Conservation (phyloP, 2,797 vertebrate genomes). For the Heterohyrax brucei region DNA sequence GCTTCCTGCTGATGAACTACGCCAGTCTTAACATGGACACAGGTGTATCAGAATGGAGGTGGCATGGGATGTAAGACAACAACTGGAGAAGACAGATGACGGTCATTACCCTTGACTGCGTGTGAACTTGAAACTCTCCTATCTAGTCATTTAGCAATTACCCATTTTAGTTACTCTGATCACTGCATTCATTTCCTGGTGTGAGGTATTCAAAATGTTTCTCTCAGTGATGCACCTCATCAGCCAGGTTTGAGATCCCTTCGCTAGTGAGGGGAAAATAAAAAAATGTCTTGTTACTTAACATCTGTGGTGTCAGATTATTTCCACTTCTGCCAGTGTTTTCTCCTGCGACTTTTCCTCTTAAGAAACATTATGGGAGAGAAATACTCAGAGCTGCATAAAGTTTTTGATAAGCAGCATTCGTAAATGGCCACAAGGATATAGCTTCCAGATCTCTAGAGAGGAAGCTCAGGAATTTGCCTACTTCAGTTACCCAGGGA, state of each 20-base stretch:
- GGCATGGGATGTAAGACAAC: neutral
- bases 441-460: slow-evolving; percentile 16
- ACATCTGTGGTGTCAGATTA: neutral
- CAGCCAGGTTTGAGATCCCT: neutral
- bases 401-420: neutral
- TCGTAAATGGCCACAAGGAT: neutral
- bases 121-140: neutral
- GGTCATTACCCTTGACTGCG: neutral
- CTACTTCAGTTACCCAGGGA: neutral
- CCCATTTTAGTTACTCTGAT: neutral
- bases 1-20: neutral
- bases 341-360: neutral
- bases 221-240: neutral
- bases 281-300: neutral
- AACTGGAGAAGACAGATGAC: neutral
- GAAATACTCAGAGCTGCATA: neutral
- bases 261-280: neutral
- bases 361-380: neutral
- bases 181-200: neutral
- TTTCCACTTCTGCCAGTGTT: neutral
- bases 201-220: neutral
- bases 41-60: neutral
- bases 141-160: neutral
- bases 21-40: neutral
- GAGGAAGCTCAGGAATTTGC: neutral